A percentile compares a stretch with the other conserved stretches of the same genome.
Evolutionary conservation across 1,140 invertebrate genomes (phyloP).

Genomic region (Mya arenaria): DNA sequence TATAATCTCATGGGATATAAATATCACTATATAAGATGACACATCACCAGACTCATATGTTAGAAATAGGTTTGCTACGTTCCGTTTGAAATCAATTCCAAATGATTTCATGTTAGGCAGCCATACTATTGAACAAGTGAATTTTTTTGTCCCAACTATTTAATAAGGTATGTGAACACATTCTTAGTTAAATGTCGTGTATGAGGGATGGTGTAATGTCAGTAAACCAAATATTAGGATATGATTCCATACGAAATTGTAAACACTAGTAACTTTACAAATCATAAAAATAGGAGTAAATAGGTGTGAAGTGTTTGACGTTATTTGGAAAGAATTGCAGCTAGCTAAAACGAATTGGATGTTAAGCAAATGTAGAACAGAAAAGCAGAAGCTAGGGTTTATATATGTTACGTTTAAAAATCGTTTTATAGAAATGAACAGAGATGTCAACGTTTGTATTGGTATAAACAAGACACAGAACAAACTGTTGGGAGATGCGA

Average conservation of each 20-base stretch:
- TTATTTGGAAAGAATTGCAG: background rate
- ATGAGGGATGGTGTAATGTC: constrained; percentile 19
- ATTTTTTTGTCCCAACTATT: background rate
- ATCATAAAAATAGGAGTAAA: background rate
- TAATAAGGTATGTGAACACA: background rate
- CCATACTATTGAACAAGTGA: background rate
- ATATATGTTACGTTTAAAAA: too few relatives aligned
- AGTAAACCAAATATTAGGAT: background rate
- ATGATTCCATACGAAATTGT: background rate
- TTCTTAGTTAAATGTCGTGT: background rate
- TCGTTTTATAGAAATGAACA: background rate
- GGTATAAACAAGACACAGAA: background rate
- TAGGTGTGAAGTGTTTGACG: background rate
- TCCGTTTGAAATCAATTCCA: background rate
- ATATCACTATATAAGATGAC: background rate
- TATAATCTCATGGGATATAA: background rate
- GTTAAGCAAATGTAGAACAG: background rate
- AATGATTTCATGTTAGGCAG: background rate
- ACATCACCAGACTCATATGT: background rate
- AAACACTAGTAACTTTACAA: background rate
- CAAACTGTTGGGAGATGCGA: too few relatives aligned
- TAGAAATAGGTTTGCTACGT: background rate
- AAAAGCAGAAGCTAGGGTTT: background rate
- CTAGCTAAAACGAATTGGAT: background rate
- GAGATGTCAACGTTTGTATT: background rate